Conservation (phyloP, 2,797 vertebrate species). For the Takifugu ocellatus region DNA sequence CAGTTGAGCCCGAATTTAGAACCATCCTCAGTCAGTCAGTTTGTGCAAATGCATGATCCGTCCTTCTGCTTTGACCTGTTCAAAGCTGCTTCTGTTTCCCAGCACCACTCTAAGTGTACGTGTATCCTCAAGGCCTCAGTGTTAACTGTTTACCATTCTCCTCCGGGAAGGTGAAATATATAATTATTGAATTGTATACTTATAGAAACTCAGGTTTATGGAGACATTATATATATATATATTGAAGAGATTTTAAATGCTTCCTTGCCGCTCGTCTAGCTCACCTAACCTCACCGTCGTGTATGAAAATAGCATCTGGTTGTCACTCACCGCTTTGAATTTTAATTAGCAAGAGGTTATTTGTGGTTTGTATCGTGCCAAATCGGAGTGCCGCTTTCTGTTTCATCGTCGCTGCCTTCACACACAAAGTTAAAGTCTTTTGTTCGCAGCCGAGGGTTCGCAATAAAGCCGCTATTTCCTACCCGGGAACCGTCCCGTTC, state of each 20-base stretch:
- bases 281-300: slow-evolving; percentile 27
- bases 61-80: slow-evolving; percentile 21
- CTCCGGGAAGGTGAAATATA: slow-evolving; percentile 26
- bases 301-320: slow-evolving; percentile 13
- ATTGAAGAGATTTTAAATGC: slow-evolving; percentile 51
- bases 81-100: slow-evolving; percentile 22
- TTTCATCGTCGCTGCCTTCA: slow-evolving; percentile 23
- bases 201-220: slow-evolving; percentile 69
- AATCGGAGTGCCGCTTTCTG: slow-evolving; percentile 58
- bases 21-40: slow-evolving; percentile 27
- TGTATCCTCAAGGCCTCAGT: slow-evolving; percentile 22
- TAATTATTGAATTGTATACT: slow-evolving; percentile 32
- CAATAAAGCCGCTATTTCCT: slow-evolving; percentile 58
- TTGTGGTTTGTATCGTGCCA: slow-evolving; percentile 63
- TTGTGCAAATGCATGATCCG: slow-evolving; percentile 55
- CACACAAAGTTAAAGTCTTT: slow-evolving; percentile 24
- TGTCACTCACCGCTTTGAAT: slow-evolving; percentile 4
- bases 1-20: slow-evolving; percentile 30
- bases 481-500: slow-evolving; percentile 50
- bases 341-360: slow-evolving; percentile 14
- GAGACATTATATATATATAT: slow-evolving; percentile 53
- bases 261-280: slow-evolving; percentile 42
- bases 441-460: slow-evolving; percentile 43
- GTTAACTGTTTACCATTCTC: slow-evolving; percentile 33
- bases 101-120: slow-evolving; percentile 29